phyloP scores from a whole-genome alignment of 1,140 invertebrate genomes.

The Drosophila mauritiana region DNA sequence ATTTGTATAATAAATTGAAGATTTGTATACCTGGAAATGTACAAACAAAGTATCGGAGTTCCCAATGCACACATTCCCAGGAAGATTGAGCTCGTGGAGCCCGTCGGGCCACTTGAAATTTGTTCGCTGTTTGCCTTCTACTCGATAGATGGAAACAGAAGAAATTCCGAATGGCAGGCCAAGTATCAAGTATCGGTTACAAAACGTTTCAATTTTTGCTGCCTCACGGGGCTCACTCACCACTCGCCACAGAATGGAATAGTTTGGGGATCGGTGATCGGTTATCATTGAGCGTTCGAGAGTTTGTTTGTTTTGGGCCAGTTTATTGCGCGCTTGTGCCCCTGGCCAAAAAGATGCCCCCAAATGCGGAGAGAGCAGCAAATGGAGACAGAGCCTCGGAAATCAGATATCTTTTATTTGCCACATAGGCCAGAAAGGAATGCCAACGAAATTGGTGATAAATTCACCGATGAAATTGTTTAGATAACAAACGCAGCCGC shows the following conservation, averaged over 20 bases:
- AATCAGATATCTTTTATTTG: constrained; percentile 68
- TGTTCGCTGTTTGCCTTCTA: constrained; percentile 39
- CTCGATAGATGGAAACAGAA: constrained; percentile 25
- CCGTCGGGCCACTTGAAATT: constrained; percentile 35
- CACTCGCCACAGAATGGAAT: constrained; percentile 29
- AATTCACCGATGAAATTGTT: constrained; percentile 64
- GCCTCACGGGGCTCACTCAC: constrained; percentile 52
- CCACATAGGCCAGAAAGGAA: constrained; percentile 50
- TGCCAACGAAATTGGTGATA: constrained; percentile 59
- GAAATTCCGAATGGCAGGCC: constrained; percentile 47
- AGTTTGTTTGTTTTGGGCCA: constrained; percentile 62
- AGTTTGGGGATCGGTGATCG: constrained; percentile 65
- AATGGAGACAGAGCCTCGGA: constrained; percentile 45
- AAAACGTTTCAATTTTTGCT: constrained; percentile 79
- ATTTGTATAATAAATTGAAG: neutral
- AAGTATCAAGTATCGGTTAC: constrained; percentile 76
- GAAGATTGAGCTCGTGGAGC: constrained; percentile 11
- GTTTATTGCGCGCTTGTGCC: constrained; percentile 71
- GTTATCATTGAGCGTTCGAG: constrained; percentile 64
- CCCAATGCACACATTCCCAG: constrained; percentile 27
- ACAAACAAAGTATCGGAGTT: constrained; percentile 2
- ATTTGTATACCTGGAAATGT: constrained; percentile 7
- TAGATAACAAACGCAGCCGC: constrained; percentile 47
- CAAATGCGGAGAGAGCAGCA: constrained; percentile 8
- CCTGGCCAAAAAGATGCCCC: constrained; percentile 42